Conservation (phyloP, 64 coral and sea anemone genomes). For the Hydrozoanthus tunicans region DNA sequence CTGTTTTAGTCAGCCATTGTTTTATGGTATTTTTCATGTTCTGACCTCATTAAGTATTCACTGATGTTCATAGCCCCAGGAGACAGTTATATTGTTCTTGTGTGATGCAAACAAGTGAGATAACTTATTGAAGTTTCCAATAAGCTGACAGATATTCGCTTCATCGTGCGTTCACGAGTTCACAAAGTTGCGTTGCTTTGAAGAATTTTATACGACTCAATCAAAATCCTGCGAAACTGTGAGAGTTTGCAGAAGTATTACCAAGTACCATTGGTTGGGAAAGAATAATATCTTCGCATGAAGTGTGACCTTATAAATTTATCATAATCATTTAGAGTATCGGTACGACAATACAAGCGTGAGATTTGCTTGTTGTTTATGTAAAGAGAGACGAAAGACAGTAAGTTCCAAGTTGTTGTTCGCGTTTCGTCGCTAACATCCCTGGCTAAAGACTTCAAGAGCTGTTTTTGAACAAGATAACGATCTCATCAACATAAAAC, state of each 20-base stretch:
- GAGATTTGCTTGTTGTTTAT: too few species aligned
- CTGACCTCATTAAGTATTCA: not conserved
- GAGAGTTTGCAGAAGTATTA: too few species aligned
- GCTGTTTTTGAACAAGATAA: not conserved
- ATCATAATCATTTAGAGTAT: too few species aligned
- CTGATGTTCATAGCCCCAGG: not conserved
- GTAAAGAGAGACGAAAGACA: too few species aligned
- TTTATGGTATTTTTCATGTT: not conserved
- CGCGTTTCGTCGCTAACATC: not conserved
- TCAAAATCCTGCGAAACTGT: not conserved
- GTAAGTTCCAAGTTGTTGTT: not conserved
- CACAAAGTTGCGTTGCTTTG: not conserved
- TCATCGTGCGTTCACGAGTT: not conserved
- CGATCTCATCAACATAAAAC: not conserved
- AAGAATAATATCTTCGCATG: too few species aligned
- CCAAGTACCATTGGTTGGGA: too few species aligned
- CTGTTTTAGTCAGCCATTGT: not conserved
- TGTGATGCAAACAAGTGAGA: not conserved
- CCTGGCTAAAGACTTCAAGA: not conserved
- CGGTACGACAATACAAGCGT: too few species aligned
- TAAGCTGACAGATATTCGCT: not conserved
- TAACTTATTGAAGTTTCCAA: not conserved
- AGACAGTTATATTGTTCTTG: conserved; percentile 29
- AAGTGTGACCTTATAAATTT: too few species aligned
- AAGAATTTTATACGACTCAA: not conserved